Conservation (phyloP, 2,797 vertebrate genomes). For the Euthynnus affinis region DNA sequence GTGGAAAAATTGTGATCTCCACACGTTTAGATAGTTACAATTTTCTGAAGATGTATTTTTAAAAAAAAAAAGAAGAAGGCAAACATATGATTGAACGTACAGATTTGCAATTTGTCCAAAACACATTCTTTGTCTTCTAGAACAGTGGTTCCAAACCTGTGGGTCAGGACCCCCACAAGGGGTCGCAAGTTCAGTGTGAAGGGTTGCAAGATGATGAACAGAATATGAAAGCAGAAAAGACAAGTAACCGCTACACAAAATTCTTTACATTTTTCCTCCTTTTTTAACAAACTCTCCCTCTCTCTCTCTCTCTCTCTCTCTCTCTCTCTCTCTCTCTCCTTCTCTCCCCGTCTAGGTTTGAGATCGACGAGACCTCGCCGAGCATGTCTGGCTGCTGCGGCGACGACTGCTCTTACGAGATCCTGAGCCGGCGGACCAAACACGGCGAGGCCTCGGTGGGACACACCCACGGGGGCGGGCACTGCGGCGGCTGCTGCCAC, state of each 20-base stretch:
- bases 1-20: not conserved
- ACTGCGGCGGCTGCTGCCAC: slow-evolving; percentile 95
- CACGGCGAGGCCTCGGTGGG: slow-evolving; percentile 90
- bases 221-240: slow-evolving; percentile 3
- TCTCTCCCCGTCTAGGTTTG: slow-evolving; percentile 83
- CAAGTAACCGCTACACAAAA: too few species aligned
- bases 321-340: too few species aligned
- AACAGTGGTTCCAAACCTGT: not conserved
- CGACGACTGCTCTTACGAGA: slow-evolving; percentile 95
- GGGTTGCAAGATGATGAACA: not conserved
- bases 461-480: slow-evolving; percentile 89
- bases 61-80: not conserved
- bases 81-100: not conserved
- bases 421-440: slow-evolving; percentile 94
- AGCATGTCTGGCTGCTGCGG: slow-evolving; percentile 95
- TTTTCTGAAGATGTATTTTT: not conserved
- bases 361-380: slow-evolving; percentile 94
- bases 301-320: too few species aligned
- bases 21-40: too few species aligned
- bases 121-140: not conserved
- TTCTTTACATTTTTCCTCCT: accelerated
- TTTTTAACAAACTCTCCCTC: not conserved
- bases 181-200: slow-evolving; percentile 5
- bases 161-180: not conserved
- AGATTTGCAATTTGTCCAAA: not conserved